Evolutionary conservation across 2,888 invertebrate genomes (phyloP), one percentile per base, ranked within the genome.

Genomic region (Scaptodrosophila latifasciaeformis): DNA sequence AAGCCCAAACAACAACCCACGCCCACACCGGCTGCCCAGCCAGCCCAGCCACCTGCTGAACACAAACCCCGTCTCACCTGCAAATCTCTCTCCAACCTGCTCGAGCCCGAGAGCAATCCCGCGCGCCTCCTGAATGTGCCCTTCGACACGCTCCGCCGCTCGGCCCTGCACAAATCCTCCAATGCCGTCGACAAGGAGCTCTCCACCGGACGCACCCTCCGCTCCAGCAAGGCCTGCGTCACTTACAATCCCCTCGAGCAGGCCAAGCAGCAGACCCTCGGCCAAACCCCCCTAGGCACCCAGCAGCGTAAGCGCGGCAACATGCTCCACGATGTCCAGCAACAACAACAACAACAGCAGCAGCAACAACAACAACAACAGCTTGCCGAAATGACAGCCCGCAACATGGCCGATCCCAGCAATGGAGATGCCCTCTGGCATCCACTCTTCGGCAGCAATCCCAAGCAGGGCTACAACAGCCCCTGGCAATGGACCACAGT

Each of bases 351-450:
- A 45, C 75, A 68, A 2, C 76, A 78, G 4, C 81, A 74, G 3
- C 70, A 72, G 9, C 69, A 67, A 30, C 81, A 69, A 47, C 77
- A 74, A 18, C 70, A 78, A 39, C 86, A 86, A 56, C 86, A 84
- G 67, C 65, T 72, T 24, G 70, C 66, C 0, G 70, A 69, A 7
- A 42, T 61, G 1, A 62, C 57, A 2, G 51, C 62, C 13, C 13
- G 37, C 2, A 17, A 10, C 2, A 13, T 37, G 37, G 17, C 15
- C 3, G 91, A 90, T 51, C 88, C 87, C 58, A 89, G 89, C 64
- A 88, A 90, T 43, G 90, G 91, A 71, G 89, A 91, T 75, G 92
- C 92, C 65, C 87, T 94, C 46, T 94, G 94, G 94, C 94, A 94
- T 88, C 94, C 94, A 49, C 88, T 94, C 44, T 94, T 94, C 85